Conservation (phyloP, 2,113 vertebrate genomes). For the Chinchilla lanigera region DNA sequence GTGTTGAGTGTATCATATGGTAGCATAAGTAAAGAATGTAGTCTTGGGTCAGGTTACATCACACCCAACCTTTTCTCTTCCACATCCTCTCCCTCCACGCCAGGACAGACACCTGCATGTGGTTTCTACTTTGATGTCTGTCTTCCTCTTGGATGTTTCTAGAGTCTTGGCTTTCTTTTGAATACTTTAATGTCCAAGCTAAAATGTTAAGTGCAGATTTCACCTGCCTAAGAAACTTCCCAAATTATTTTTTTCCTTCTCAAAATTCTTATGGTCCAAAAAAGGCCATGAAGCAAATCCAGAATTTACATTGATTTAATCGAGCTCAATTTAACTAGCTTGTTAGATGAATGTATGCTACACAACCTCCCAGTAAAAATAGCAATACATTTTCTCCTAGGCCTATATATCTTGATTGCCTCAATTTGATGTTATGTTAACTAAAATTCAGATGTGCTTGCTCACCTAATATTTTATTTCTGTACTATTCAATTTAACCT, state of each 20-base stretch:
- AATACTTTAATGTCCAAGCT: not conserved
- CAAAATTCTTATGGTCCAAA: not conserved
- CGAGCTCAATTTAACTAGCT: not conserved
- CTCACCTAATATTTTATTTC: not conserved
- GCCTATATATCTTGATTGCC: not conserved
- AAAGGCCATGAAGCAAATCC: not conserved
- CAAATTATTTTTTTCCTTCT: not conserved
- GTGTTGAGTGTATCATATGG: not conserved
- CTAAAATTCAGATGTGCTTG: not conserved
- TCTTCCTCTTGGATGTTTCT: not conserved
- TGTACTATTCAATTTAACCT: not conserved
- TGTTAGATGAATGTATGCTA: not conserved
- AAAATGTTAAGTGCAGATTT: not conserved
- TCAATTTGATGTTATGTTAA: not conserved
- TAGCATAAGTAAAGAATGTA: not conserved
- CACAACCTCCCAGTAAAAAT: not conserved
- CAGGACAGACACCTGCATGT: too few relatives aligned
- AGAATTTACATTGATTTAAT: not conserved
- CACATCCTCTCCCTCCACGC: rapidly evolving
- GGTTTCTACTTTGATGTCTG: not conserved
- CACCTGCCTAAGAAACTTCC: not conserved
- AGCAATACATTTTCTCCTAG: not conserved
- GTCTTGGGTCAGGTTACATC: not conserved
- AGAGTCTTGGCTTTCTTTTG: not conserved
- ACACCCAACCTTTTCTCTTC: not conserved